Percentiles rank a stretch among this genome's conserved stretches.
Conservation (phyloP, 2,113 vertebrate genomes). For the Silurus glanis region DNA sequence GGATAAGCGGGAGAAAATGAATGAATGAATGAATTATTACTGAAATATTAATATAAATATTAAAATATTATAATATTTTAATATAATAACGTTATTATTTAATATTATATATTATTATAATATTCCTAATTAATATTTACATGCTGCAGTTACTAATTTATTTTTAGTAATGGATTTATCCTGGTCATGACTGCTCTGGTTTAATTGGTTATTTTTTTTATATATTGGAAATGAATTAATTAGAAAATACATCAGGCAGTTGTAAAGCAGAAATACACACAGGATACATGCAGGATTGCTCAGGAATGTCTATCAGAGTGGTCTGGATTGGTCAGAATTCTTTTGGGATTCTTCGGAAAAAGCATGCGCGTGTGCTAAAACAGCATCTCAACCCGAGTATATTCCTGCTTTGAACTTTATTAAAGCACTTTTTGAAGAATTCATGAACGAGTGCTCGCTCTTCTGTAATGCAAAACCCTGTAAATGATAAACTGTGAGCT, state of each 20-base stretch:
- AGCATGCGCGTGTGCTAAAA: neutral
- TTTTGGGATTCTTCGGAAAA: neutral
- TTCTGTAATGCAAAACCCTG: neutral
- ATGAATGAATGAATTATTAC: no score
- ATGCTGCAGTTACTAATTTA: neutral
- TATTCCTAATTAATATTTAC: neutral
- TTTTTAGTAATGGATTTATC: neutral
- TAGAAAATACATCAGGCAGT: neutral
- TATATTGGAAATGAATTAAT: neutral
- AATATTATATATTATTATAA: no score
- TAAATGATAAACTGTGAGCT: conserved; percentile 37
- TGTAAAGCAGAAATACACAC: neutral
- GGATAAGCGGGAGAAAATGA: no score
- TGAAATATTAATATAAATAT: no score
- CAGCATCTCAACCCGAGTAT: neutral
- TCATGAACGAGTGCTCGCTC: neutral
- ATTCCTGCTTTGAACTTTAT: neutral
- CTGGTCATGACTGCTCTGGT: neutral
- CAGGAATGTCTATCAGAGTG: neutral
- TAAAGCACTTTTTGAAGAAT: neutral
- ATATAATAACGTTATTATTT: no score
- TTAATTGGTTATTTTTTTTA: neutral
- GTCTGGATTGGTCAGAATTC: neutral
- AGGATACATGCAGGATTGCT: neutral
- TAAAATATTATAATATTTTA: no score